Base-by-base conservation (phyloP, 2,888 invertebrate genomes). In the Oconnorella tubifera region DNA sequence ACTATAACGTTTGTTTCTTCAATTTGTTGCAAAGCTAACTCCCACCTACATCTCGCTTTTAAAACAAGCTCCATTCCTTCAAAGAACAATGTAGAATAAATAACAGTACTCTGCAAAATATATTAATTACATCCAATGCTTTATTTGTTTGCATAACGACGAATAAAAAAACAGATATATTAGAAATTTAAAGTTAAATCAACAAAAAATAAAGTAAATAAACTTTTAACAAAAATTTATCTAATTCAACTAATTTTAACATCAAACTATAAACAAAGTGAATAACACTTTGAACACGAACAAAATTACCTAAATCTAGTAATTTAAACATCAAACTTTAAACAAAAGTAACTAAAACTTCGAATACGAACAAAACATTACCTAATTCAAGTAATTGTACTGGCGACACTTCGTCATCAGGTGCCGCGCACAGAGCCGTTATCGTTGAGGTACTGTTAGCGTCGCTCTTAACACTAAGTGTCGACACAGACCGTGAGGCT, bases 1-100 rank as follows among this genome's bases (percentile, higher is more conserved):
- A 59, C 53, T 40, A 32, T 25, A 32, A 49, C 65, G 19, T 65
- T 58, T 53, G 51, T 60, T 19, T 66, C 57, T 6, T 69, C 75
- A 63, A 80, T 68, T 59, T 76, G 77, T 72, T 75, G 88, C 71
- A 96, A 83, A 14, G 95, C 94, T 83, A 96, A 94, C 82, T 97
- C 95, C 95, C 95, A 96, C 25, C 62, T 33, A 33, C 56, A 28
- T 33, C 49, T 25, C 1, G 65, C 65, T 33, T 65, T 65, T 55
- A 58, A 6, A n/a, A 65, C 40, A 25, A 62, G 57, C 27, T 65
- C 65, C 51, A 65, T 14, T 19, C 65, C 65, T 65, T 33, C 23
- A 56, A 62, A 40, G 31, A 55, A n/a, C 32, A 25, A n/a, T n/a
- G n/a, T 55, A 59, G 32, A 25, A 28, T 14, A 50, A 3, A 51